Evolutionary conservation across 2,888 invertebrate species (phyloP), one percentile per base, ranked within the genome.

Genomic region (Urechis unicinctus): DNA sequence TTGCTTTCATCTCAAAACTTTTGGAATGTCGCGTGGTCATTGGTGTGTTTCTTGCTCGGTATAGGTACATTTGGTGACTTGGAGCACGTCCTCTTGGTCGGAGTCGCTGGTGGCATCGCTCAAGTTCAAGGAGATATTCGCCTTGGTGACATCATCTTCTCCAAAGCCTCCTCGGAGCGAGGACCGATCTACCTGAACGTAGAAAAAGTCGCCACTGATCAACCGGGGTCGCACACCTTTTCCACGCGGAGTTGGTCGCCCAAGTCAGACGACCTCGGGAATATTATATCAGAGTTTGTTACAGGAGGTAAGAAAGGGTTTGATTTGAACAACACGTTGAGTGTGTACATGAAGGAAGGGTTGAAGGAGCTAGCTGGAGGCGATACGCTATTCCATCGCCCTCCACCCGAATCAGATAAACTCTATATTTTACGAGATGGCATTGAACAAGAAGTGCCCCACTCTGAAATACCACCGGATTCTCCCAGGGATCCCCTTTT

Each of bases 21-120:
- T n/a, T n/a, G n/a, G n/a, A n/a, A n/a, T n/a, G n/a, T n/a, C n/a
- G n/a, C n/a, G n/a, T n/a, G n/a, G n/a, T n/a, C n/a, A n/a, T n/a
- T n/a, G n/a, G n/a, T n/a, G n/a, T n/a, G n/a, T n/a, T n/a, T n/a
- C n/a, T n/a, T n/a, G n/a, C n/a, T n/a, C n/a, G n/a, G n/a, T n/a
- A n/a, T n/a, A 84, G 86, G 96, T 52, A 95, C 92, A 63, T 97
- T 97, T 83, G 94, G 92, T 78, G 71, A 77, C 53, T 90, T 95
- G 59, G 94, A 97, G 75, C 93, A 89, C 76, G 96, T 97, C 24
- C 89, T 98, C 72, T 80, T 98, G 61, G 92, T 97, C 41, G 97
- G 97, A 28, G 91, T 94, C 2, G 96, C 92, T 3, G 97, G 97
- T 13, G 97, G 95, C 2, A 93, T 98, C 44, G 94, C 97, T 0